Conservation (phyloP, 2,888 invertebrate species). For the Arctia plantaginis region DNA sequence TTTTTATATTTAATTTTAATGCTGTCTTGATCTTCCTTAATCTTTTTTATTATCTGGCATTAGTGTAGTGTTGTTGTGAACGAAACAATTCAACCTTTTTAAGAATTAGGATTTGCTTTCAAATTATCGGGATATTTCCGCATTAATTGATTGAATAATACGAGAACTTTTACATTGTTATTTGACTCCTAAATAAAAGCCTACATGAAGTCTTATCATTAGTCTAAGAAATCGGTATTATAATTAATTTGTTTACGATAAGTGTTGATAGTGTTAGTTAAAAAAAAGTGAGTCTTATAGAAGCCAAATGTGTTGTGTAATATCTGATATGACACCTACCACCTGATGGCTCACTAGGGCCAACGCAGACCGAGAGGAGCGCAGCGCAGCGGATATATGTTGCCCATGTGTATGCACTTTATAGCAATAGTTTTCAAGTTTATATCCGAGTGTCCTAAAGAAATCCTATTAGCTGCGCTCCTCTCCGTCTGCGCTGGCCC, state of each 20-base stretch:
- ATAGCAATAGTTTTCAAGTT: too few relatives aligned
- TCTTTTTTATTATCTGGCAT: too few relatives aligned
- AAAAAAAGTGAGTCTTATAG: background rate
- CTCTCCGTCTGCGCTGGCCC: too few relatives aligned
- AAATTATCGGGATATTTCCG: background rate
- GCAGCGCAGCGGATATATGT: too few relatives aligned
- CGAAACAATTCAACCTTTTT: background rate
- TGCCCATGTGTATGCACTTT: too few relatives aligned
- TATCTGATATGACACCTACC: background rate
- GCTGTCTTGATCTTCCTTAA: background rate
- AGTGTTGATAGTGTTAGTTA: background rate
- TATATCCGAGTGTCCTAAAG: too few relatives aligned
- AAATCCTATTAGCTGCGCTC: too few relatives aligned
- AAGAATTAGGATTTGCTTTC: background rate
- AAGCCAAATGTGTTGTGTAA: background rate
- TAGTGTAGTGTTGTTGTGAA: too few relatives aligned
- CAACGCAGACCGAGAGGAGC: too few relatives aligned
- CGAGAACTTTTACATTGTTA: background rate
- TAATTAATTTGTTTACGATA: background rate
- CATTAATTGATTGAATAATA: background rate
- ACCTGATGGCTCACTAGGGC: background rate
- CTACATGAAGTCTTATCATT: background rate
- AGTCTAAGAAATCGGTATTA: background rate
- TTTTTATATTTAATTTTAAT: background rate
- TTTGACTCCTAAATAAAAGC: background rate